Percentiles rank a stretch among this genome's conserved stretches.
Evolutionary conservation across 2,113 vertebrate species (phyloP).

Genomic region (Phalacrocorax aristotelis): DNA sequence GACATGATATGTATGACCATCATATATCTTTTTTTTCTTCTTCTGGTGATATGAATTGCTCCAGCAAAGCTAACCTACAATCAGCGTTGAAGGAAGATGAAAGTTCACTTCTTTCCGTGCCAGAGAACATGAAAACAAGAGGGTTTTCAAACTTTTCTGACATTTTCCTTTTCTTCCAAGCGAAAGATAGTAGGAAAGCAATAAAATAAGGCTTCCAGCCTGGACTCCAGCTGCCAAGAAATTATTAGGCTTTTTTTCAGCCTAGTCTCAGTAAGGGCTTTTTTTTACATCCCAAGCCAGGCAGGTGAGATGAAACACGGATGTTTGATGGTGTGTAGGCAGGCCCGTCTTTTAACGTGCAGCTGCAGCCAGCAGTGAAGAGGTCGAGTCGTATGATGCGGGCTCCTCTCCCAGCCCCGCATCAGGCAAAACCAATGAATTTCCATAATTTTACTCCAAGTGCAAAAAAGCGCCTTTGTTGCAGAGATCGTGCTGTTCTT

Average conservation of each 20-base stretch:
- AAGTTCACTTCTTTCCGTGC: background rate
- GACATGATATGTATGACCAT: background rate
- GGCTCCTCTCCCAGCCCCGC: background rate
- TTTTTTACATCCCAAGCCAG: background rate
- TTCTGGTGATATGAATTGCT: background rate
- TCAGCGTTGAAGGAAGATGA: background rate
- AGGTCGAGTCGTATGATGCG: background rate
- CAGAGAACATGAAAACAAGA: background rate
- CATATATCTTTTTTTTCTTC: background rate
- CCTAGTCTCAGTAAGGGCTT: background rate
- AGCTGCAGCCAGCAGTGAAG: background rate
- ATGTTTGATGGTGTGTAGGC: background rate
- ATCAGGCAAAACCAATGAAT: background rate
- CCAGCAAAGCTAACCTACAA: background rate
- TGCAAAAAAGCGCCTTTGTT: background rate
- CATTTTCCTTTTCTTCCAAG: background rate
- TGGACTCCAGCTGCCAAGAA: background rate
- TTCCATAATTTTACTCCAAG: background rate
- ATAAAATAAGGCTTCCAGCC: background rate
- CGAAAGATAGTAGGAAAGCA: background rate
- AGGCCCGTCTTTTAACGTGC: background rate
- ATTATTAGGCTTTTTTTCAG: slow-evolving; percentile 15
- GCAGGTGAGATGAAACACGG: background rate
- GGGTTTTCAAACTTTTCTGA: background rate
- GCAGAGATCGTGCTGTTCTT: background rate